phyloP scores from a whole-genome alignment of 1,140 invertebrate species.

The Rhopalosiphum padi region DNA sequence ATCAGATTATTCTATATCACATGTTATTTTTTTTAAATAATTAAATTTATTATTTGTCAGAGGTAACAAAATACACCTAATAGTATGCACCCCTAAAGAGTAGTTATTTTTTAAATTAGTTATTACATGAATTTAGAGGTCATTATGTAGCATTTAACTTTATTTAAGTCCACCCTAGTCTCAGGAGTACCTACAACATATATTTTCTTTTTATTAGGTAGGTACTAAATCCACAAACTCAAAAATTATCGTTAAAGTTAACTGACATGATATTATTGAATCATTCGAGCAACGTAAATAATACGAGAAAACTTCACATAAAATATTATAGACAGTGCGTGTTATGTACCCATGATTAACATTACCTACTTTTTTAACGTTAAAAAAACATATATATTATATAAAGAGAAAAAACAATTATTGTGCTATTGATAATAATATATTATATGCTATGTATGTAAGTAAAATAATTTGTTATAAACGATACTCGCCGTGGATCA shows the following conservation, averaged over 20 bases:
- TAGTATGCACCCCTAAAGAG: neutral
- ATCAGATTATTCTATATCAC: no score
- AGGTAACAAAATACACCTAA: neutral
- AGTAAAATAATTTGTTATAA: neutral
- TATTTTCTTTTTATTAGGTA: neutral
- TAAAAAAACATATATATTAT: neutral
- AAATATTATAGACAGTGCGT: neutral
- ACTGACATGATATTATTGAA: neutral
- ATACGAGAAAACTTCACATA: neutral
- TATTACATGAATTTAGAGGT: neutral
- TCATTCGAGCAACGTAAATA: neutral
- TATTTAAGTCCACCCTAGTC: neutral
- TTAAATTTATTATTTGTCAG: neutral
- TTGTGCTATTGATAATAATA: neutral
- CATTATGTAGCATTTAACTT: neutral
- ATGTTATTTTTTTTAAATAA: no score
- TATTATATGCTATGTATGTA: neutral
- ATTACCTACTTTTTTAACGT: neutral
- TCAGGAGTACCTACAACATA: neutral
- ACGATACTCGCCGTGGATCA: neutral
- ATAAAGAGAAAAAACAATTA: neutral
- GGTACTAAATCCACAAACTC: neutral
- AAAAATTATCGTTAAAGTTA: neutral
- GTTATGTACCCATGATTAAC: neutral
- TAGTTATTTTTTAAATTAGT: neutral